phyloP scores from a whole-genome alignment of 2,888 invertebrate genomes.

The Pasiphila rectangulata region DNA sequence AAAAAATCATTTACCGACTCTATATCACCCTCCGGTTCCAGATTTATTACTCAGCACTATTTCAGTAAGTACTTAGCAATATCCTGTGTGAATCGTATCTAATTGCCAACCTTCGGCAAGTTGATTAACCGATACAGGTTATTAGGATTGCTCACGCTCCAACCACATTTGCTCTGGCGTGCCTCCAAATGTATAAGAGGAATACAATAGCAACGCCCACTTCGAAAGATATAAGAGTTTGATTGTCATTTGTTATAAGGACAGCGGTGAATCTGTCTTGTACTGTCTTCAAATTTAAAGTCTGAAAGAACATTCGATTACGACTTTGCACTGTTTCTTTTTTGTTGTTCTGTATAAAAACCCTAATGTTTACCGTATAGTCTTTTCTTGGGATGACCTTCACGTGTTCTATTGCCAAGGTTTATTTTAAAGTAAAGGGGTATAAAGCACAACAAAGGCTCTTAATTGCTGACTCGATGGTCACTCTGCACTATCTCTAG shows the following conservation, averaged over 20 bases:
- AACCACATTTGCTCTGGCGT: slow-evolving; percentile 67
- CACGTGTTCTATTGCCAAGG: too few species aligned
- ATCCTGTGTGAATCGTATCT: slow-evolving; percentile 36
- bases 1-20: neutral
- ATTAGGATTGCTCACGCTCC: slow-evolving; percentile 74
- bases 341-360: too few species aligned
- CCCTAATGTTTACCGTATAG: too few species aligned
- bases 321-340: too few species aligned
- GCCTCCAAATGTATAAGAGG: slow-evolving; percentile 55
- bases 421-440: too few species aligned
- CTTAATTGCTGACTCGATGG: too few species aligned
- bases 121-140: slow-evolving; percentile 76
- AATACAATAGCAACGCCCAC: slow-evolving; percentile 61
- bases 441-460: too few species aligned
- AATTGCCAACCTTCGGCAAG: slow-evolving; percentile 63
- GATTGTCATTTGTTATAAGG: slow-evolving; percentile 39
- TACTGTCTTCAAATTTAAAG: slow-evolving; percentile 6
- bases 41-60: slow-evolving; percentile 14
- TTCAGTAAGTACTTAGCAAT: slow-evolving; percentile 6
- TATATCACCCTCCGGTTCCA: neutral
- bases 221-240: slow-evolving; percentile 51
- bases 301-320: too few species aligned
- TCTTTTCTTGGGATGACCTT: too few species aligned
- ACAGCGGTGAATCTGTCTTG: slow-evolving; percentile 13
- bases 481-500: too few species aligned